Conservation (phyloP, 2,113 vertebrate genomes). For the Stomatorhinus ivindoensis region DNA sequence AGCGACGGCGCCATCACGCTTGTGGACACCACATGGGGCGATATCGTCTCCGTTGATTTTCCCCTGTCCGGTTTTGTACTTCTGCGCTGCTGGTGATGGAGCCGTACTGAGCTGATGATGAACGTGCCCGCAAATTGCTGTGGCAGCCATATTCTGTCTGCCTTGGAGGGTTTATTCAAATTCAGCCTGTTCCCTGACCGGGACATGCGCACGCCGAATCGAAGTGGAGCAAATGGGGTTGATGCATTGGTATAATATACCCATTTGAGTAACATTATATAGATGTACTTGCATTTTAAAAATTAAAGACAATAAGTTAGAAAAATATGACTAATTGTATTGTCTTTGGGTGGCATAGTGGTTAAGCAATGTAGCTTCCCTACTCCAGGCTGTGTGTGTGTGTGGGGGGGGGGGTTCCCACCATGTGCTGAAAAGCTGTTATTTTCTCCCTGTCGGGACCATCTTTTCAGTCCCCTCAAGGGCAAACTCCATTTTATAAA, state of each 20-base stretch:
- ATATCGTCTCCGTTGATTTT: neutral
- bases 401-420: no score
- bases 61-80: neutral
- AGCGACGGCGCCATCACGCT: neutral
- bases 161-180: constrained; percentile 6
- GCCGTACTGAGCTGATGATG: neutral
- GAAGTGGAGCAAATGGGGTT: neutral
- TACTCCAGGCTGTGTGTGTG: neutral
- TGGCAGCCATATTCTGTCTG: constrained; percentile 6
- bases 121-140: neutral
- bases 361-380: neutral
- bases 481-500: no score
- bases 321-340: neutral
- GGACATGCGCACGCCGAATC: neutral
- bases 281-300: neutral
- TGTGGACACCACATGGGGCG: neutral
- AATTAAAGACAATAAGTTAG: neutral
- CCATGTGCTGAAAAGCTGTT: no score
- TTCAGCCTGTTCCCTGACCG: neutral
- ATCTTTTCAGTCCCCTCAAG: no score
- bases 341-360: neutral
- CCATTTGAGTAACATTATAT: neutral
- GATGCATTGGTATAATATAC: neutral
- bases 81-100: neutral
- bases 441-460: no score